phyloP scores from a whole-genome alignment of 2,797 vertebrate genomes.

The Clarias pachynema region DNA sequence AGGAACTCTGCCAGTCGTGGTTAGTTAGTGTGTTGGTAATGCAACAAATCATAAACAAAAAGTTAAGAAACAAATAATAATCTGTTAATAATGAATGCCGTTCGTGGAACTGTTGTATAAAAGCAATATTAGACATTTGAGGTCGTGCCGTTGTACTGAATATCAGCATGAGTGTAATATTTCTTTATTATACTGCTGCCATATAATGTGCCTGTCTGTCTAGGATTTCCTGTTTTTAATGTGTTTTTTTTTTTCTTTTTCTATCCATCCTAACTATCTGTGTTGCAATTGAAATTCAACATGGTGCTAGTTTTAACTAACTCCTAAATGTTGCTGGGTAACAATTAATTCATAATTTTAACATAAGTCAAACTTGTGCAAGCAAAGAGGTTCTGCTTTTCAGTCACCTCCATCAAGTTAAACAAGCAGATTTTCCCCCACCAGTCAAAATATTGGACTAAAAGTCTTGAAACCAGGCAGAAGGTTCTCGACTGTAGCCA shows the following conservation, averaged over 20 bases:
- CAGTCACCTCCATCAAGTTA: background rate
- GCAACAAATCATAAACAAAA: no score
- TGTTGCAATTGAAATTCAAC: background rate
- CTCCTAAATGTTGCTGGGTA: background rate
- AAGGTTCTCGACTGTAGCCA: constrained; percentile 3
- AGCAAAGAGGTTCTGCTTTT: background rate
- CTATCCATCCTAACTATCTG: background rate
- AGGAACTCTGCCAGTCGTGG: no score
- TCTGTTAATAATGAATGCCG: no score
- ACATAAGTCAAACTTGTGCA: background rate
- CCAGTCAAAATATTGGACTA: background rate
- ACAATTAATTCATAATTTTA: background rate
- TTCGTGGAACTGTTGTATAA: no score
- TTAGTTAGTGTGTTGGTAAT: no score
- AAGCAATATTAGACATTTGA: no score
- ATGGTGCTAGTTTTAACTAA: background rate
- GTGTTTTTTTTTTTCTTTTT: background rate
- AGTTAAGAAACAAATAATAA: no score
- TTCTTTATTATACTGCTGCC: no score
- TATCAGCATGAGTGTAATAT: no score
- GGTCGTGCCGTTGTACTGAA: no score
- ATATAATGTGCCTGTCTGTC: background rate
- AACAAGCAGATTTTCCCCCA: background rate
- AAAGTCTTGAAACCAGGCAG: background rate
- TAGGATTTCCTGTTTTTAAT: background rate